Base-by-base conservation (phyloP, 2,888 invertebrate species). In the Choristoneura rosaceana region DNA sequence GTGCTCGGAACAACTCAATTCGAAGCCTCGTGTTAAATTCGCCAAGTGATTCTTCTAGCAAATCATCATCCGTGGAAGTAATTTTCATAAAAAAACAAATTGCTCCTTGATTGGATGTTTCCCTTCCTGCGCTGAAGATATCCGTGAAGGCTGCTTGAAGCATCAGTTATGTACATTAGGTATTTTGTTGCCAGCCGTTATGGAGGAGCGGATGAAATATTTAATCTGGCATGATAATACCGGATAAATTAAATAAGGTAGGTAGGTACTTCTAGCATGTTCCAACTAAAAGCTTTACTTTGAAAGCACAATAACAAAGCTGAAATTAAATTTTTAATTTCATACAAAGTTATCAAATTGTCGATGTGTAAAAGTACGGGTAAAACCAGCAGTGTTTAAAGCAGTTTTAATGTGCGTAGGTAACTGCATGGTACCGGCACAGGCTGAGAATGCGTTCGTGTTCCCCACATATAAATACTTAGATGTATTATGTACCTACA, bases 81-180 rank as follows among this genome's bases (percentile, higher is more conserved):
- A 69, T 61, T 61, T 68, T 61, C 68, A 69, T 61, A 61, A 61
- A 59, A 69, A 50, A 34, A 59, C 47, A 69, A 69, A 69, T 61
- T 69, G 61, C 17, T 69, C 47, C 25, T 52, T 69, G 68, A 69
- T 69, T 61, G 61, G 41, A 69, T 38, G 50, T 61, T 61, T 50
- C 41, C 38, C 45, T 61, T 61, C 45, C 38, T 41, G 17, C 60
- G 50, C 41, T n/a, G 41, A 9, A 58, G 59, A 38, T 52, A 58
- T 14, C 47, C 12, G 34, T 17, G 52, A 34, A 47, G 8, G 25
- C 55, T n/a, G 38, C 38, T 67, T 67, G 33, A 41, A 55, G 15
- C 41, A 52, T 15, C 55, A 17, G 15, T 65, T 41, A 38, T 17
- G 17, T 10, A 38, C 34, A 12, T 34, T 61, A 41, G n/a, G n/a